Percentiles rank a stretch among this genome's conserved stretches.
Evolutionary conservation across 2,888 invertebrate genomes (phyloP).

Genomic region (Acanthoscelides obtectus): DNA sequence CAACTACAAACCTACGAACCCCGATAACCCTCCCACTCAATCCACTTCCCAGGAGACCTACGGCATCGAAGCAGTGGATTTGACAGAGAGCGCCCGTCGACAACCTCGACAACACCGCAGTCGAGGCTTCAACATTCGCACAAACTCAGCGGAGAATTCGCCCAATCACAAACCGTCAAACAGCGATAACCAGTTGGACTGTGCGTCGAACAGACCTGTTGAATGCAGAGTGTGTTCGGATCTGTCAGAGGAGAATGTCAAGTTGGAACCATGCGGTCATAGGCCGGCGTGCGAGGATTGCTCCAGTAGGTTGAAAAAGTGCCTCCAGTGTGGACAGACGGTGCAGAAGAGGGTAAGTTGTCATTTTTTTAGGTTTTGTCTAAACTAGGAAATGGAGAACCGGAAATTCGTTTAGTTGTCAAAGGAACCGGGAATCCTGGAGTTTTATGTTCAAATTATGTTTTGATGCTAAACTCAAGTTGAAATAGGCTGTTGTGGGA

Average conservation of each 20-base stretch:
- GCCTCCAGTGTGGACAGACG: conserved; percentile 60
- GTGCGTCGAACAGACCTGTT: conserved; percentile 43
- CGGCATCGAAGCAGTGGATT: neutral
- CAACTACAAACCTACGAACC: conserved; percentile 46
- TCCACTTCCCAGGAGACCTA: neutral
- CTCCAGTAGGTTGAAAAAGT: conserved; percentile 72
- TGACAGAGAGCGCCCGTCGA: neutral
- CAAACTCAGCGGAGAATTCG: conserved; percentile 26
- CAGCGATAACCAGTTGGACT: conserved; percentile 39
- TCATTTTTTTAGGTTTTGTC: too few species aligned
- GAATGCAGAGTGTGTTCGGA: conserved; percentile 73
- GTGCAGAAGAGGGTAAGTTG: conserved; percentile 56
- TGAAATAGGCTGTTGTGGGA: too few species aligned
- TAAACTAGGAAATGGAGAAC: too few species aligned
- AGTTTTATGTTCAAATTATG: too few species aligned
- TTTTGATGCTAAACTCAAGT: too few species aligned
- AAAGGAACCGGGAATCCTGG: too few species aligned
- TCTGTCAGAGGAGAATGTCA: conserved; percentile 56
- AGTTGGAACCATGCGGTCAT: conserved; percentile 71
- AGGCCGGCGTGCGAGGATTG: conserved; percentile 72
- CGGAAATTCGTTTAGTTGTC: too few species aligned
- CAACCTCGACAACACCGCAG: neutral
- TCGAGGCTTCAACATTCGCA: conserved; percentile 1
- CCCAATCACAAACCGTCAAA: conserved; percentile 34
- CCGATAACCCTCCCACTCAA: conserved; percentile 36